These are phyloP conservation scores for Plotosus lineatus DNA, from an alignment of 2,113 vertebrate genomes.

Conservation along the genomic window DNA sequence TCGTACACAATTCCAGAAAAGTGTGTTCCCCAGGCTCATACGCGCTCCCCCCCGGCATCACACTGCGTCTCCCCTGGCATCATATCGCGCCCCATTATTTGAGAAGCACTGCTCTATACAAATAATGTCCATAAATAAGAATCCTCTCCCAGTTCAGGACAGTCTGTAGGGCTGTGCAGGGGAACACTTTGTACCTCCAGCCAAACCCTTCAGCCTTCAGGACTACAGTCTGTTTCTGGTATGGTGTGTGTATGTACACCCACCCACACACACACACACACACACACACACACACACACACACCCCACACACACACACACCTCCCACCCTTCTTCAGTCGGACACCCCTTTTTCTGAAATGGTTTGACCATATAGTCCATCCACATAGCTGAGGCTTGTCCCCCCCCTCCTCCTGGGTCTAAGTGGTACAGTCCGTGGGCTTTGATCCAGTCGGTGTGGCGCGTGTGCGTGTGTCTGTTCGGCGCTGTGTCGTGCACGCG, in stretches of 20 bases:
- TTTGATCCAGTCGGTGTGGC: slow-evolving; percentile 13
- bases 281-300: no score
- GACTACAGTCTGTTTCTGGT: not conserved
- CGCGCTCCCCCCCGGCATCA: no score
- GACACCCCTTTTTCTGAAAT: not conserved
- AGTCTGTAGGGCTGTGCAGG: not conserved
- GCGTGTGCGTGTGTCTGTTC: not conserved
- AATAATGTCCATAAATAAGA: not conserved
- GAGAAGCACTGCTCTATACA: no score
- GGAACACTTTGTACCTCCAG: not conserved
- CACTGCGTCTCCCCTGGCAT: no score
- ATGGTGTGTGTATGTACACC: no score
- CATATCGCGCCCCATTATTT: no score
- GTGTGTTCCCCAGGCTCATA: no score
- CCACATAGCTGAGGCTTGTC: not conserved
- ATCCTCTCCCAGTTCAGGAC: not conserved
- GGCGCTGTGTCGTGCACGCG: not conserved
- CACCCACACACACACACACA: no score
- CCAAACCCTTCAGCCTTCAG: not conserved
- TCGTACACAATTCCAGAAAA: no score
- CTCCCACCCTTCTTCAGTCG: not conserved
- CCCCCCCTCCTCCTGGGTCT: not conserved
- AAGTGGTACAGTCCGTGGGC: slow-evolving; percentile 8
- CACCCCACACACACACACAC: not conserved
- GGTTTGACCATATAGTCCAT: not conserved